A percentile compares a stretch with the other conserved stretches of the same genome.
These are phyloP conservation scores for Saxicola maurus DNA, from an alignment of 2,797 vertebrate genomes.

Conservation along the genomic window DNA sequence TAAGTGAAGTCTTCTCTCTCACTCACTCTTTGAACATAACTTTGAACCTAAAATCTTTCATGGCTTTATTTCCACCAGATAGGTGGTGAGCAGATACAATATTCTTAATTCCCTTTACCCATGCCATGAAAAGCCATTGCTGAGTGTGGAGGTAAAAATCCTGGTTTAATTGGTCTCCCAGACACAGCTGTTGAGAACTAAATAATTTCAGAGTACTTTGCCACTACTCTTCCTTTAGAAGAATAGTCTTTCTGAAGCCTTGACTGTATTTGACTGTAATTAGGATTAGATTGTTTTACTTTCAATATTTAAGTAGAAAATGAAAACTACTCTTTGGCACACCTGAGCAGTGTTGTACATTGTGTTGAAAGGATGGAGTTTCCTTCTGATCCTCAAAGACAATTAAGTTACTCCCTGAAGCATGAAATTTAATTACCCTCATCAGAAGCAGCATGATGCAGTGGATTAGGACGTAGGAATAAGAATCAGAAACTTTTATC, in stretches of 20 bases:
- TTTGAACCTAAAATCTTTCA: constrained; percentile 47
- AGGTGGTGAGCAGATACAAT: background rate
- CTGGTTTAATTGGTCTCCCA: constrained; percentile 54
- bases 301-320: constrained; percentile 18
- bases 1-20: constrained; percentile 38
- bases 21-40: constrained; percentile 35
- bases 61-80: constrained; percentile 6
- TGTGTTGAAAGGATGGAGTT: background rate
- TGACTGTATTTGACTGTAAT: background rate
- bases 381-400: constrained; percentile 32
- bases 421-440: constrained; percentile 49
- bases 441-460: constrained; percentile 9
- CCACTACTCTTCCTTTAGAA: background rate
- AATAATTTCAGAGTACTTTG: constrained; percentile 31
- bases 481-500: background rate
- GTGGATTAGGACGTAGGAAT: background rate
- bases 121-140: constrained; percentile 43
- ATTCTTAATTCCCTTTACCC: constrained; percentile 14
- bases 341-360: background rate
- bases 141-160: constrained; percentile 53
- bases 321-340: background rate
- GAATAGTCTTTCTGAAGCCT: constrained; percentile 10
- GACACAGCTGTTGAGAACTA: constrained; percentile 40
- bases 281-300: constrained; percentile 1
- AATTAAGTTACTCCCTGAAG: constrained; percentile 36